These are phyloP conservation scores for Mormoops blainvillei DNA, from an alignment of 2,113 vertebrate species.

Conservation along the genomic window DNA sequence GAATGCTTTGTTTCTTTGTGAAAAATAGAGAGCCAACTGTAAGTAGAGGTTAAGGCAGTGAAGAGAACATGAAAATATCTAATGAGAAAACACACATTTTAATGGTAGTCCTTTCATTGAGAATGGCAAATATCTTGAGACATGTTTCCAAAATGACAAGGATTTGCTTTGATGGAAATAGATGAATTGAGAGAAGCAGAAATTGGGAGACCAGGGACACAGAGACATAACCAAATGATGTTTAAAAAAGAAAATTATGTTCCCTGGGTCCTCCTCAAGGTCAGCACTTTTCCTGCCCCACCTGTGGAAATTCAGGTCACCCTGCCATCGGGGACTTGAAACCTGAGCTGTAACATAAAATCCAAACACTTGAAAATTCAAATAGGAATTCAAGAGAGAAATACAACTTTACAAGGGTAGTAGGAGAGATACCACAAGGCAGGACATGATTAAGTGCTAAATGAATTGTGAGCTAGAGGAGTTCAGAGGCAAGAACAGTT, in stretches of 20 bases:
- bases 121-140: background rate
- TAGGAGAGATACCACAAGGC: background rate
- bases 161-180: background rate
- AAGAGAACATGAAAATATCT: background rate
- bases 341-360: background rate
- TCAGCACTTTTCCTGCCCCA: background rate
- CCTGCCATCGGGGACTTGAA: background rate
- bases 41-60: background rate
- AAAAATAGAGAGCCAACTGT: background rate
- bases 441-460: background rate
- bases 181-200: background rate
- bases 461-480: background rate
- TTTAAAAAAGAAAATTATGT: background rate
- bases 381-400: background rate
- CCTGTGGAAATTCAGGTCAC: background rate
- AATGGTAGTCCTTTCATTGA: background rate
- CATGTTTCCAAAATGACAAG: background rate
- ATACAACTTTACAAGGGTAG: background rate
- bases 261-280: background rate
- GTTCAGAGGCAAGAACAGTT: background rate
- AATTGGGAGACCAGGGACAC: background rate
- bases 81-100: background rate
- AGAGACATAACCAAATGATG: background rate
- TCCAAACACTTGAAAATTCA: background rate
- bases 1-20: background rate